Conservation (phyloP, 1,140 invertebrate genomes). For the Musca domestica region DNA sequence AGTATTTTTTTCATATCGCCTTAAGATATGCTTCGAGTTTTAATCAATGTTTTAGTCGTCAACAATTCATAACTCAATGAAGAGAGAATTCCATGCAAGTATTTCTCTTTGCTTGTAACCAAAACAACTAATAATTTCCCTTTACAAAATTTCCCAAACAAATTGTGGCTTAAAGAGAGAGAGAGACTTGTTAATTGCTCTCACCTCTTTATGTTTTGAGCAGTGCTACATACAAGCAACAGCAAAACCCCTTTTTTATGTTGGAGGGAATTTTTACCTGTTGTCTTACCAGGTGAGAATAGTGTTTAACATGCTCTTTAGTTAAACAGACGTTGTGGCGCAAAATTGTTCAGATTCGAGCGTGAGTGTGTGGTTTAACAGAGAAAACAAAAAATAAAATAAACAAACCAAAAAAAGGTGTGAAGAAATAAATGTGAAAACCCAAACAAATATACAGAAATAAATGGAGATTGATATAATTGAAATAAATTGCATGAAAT, state of each 20-base stretch:
- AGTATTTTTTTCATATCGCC: too few species aligned
- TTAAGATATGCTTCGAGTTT: neutral
- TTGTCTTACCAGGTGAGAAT: conserved; percentile 5
- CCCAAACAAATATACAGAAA: too few species aligned
- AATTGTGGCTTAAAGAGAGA: neutral
- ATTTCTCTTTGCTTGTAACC: neutral
- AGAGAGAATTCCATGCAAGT: neutral
- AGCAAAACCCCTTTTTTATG: conserved; percentile 3
- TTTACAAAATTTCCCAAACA: conserved; percentile 14
- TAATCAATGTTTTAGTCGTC: neutral
- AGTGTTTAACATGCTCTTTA: conserved; percentile 20
- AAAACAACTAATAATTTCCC: neutral
- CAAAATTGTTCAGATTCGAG: neutral
- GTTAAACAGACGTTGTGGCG: conserved; percentile 22
- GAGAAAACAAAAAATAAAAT: too few species aligned
- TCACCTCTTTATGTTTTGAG: neutral
- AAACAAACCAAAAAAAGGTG: neutral
- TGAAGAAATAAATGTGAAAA: neutral
- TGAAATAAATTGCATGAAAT: too few species aligned
- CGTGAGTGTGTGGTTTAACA: too few species aligned
- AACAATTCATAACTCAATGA: too few species aligned
- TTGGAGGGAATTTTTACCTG: conserved; percentile 16
- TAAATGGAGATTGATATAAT: too few species aligned
- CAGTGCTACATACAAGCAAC: neutral
- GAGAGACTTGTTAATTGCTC: neutral